Evolutionary conservation across 2,888 invertebrate genomes (phyloP), one percentile per base, ranked within the genome.

Genomic region (Stenodera caucasica): DNA sequence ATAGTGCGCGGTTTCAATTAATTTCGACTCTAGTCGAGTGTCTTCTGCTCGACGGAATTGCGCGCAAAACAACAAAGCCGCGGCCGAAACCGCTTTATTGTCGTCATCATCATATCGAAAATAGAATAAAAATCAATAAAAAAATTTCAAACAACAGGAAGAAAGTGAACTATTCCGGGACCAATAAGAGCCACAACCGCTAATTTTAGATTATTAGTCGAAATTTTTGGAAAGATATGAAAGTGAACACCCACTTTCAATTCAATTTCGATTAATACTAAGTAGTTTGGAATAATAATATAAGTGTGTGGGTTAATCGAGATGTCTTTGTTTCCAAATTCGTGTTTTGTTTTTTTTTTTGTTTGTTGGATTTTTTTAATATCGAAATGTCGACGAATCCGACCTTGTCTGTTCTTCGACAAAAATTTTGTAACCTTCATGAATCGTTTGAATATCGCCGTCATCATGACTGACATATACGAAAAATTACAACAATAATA

Each of bases 351-450:
- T 2, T 35, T 7, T 35, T 35, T 7, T n/a, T 35, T 7, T 2
- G 6, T 35, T n/a, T 32, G 11, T 33, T 2, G 14, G 2, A 1
- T 40, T 45, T 45, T 45, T 21, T 3, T 23, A 9, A 1, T 6
- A 21, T 21, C 11, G 40, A 40, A 40, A 40, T 23, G 23, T 21
- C 53, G 33, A 53, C 53, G 53, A 32, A 32, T 23, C 33, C 40
- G 58, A 58, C 58, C 58, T 58, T 53, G 58, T 53, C 58, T 53
- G 58, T 40, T 33, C 15, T 49, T 49, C 55, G 15, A 30, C 29
- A 23, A 55, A 49, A 18, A 30, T 45, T 18, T 30, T 49, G 18
- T 49, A 30, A 45, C 49, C 49, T 55, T 45, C 49, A 49, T 32
- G 55, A 23, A 23, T 45, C 45, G 45, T 45, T 45, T 45, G n/a